Conservation (phyloP, 2,888 invertebrate genomes). For the Sarcophaga subvicina region DNA sequence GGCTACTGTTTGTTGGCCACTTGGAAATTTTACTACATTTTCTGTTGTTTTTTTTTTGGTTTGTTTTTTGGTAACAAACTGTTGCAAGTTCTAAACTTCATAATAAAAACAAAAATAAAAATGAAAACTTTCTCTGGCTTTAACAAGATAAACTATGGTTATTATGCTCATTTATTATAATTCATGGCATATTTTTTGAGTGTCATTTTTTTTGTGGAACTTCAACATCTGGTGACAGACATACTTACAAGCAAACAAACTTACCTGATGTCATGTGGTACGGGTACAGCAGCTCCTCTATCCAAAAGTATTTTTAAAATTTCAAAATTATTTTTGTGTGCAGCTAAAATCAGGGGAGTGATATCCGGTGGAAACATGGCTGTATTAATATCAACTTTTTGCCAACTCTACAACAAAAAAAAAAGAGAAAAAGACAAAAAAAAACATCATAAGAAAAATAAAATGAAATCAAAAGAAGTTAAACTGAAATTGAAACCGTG, state of each 20-base stretch:
- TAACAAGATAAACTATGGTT: too few species aligned
- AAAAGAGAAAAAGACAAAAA: background rate
- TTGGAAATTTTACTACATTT: background rate
- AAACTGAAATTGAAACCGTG: too few species aligned
- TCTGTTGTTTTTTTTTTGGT: background rate
- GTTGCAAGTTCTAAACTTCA: too few species aligned
- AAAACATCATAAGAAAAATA: background rate
- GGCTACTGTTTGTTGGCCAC: background rate
- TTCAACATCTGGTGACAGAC: conserved; percentile 49
- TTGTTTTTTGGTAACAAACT: background rate
- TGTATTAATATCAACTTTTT: conserved; percentile 90
- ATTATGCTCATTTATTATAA: background rate
- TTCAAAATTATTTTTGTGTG: conserved; percentile 97
- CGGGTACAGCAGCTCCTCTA: conserved; percentile 94
- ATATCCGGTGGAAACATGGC: conserved; percentile 96
- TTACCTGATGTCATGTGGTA: conserved; percentile 91
- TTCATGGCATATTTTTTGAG: conserved; percentile 23
- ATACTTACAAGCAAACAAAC: conserved; percentile 78
- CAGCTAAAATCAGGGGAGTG: conserved; percentile 95
- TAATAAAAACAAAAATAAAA: too few species aligned
- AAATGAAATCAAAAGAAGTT: background rate
- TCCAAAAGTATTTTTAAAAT: conserved; percentile 96
- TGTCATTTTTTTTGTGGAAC: background rate
- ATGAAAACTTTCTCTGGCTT: too few species aligned
- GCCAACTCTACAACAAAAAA: conserved; percentile 88